Evolutionary conservation across 2,888 invertebrate species (phyloP).

Genomic region (Uloborus plumipes): DNA sequence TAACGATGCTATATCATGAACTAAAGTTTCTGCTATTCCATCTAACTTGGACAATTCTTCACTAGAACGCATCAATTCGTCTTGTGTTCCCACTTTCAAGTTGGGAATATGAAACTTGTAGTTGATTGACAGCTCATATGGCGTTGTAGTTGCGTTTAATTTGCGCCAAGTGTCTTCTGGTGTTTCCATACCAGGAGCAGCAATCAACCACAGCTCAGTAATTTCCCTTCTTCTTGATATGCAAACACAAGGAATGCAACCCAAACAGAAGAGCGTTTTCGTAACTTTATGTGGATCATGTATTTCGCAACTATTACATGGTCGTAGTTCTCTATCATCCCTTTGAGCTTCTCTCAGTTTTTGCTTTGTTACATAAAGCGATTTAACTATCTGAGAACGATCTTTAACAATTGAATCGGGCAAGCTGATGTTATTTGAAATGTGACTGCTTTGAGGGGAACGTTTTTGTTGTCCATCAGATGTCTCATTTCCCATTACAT

Average conservation of each 20-base stretch:
- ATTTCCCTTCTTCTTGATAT: neutral
- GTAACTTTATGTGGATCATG: neutral
- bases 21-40: neutral
- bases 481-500: too few species aligned
- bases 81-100: constrained; percentile 20
- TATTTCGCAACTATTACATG: constrained; percentile 45
- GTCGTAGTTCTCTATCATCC: neutral
- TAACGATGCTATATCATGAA: neutral
- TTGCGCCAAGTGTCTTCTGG: neutral
- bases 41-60: constrained; percentile 19
- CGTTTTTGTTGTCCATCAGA: too few species aligned
- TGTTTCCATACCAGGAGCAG: constrained; percentile 6
- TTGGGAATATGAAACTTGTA: constrained; percentile 47
- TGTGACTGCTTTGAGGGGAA: too few species aligned
- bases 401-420: too few species aligned
- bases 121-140: constrained; percentile 11
- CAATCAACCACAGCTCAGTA: constrained; percentile 29
- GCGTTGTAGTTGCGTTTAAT: constrained; percentile 12
- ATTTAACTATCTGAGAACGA: too few species aligned
- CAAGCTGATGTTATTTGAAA: too few species aligned
- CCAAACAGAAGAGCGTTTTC: neutral
- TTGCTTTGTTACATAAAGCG: too few species aligned
- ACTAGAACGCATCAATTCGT: constrained; percentile 7
- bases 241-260: neutral
- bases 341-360: neutral